phyloP scores from a whole-genome alignment of 2,888 invertebrate species.

The Acrobeloides nanus region DNA sequence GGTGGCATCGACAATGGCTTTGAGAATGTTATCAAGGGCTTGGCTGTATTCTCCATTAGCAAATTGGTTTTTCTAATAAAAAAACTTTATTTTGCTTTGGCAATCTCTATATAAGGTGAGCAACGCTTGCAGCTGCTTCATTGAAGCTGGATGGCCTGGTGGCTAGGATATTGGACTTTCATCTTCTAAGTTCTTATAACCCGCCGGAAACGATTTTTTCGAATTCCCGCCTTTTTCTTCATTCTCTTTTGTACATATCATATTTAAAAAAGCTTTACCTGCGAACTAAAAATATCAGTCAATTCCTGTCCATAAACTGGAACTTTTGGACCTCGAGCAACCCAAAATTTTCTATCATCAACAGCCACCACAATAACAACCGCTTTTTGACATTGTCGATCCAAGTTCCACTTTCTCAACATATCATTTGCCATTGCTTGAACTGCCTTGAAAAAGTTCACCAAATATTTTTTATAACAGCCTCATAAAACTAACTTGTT shows the following conservation, averaged over 20 bases:
- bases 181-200: no score
- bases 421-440: conserved; percentile 45
- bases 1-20: conserved; percentile 35
- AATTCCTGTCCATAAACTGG: conserved; percentile 47
- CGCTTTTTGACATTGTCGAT: conserved; percentile 44
- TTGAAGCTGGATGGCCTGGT: no score
- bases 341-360: conserved; percentile 49
- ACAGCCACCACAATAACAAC: conserved; percentile 37
- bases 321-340: conserved; percentile 40
- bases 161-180: no score
- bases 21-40: conserved; percentile 39
- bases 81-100: conserved; percentile 4
- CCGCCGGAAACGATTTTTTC: background rate
- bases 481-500: conserved; percentile 19
- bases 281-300: conserved; percentile 36
- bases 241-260: background rate
- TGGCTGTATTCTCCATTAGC: conserved; percentile 33
- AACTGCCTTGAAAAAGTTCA: conserved; percentile 28
- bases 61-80: conserved; percentile 35
- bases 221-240: no score
- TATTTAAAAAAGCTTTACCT: conserved; percentile 17
- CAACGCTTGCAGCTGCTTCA: no score
- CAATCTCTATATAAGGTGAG: background rate
- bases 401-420: conserved; percentile 39
- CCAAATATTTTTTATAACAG: background rate